These are phyloP conservation scores for Laticauda colubrina DNA, from an alignment of 2,113 vertebrate genomes.

Conservation along the genomic window DNA sequence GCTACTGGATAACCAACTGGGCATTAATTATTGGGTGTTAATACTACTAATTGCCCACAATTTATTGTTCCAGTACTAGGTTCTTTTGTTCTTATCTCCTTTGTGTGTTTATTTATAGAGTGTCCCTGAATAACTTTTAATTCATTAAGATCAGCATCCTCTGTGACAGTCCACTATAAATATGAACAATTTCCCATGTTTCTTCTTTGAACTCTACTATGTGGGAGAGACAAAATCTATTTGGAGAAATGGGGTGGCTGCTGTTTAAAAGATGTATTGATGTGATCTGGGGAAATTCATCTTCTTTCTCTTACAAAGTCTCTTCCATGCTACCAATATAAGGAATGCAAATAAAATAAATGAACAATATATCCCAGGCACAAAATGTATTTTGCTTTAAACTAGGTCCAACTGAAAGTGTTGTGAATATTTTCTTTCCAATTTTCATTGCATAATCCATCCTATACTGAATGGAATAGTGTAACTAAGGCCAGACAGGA, in stretches of 20 bases:
- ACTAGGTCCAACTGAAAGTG: not conserved
- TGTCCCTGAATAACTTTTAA: not conserved
- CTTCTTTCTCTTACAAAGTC: not conserved
- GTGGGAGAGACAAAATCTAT: not conserved
- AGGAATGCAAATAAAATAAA: not conserved
- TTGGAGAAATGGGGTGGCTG: not conserved
- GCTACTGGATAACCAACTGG: not conserved
- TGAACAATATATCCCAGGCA: not conserved
- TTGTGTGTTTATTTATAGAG: not conserved
- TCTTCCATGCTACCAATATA: not conserved
- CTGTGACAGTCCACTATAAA: not conserved
- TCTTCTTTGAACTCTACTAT: not conserved
- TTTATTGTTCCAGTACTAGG: not conserved
- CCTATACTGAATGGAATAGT: not conserved
- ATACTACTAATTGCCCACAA: not conserved
- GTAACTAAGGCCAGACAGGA: not conserved
- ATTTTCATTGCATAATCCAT: not conserved
- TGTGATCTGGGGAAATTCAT: not conserved
- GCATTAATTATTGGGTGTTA: not conserved
- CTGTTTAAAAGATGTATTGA: not conserved
- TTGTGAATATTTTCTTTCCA: not conserved
- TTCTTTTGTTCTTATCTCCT: not conserved
- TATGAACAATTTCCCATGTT: not conserved
- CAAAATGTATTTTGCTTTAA: not conserved
- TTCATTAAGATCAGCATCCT: not conserved